These are phyloP conservation scores for Arion vulgaris DNA, from an alignment of 1,140 invertebrate genomes.

Conservation along the genomic window DNA sequence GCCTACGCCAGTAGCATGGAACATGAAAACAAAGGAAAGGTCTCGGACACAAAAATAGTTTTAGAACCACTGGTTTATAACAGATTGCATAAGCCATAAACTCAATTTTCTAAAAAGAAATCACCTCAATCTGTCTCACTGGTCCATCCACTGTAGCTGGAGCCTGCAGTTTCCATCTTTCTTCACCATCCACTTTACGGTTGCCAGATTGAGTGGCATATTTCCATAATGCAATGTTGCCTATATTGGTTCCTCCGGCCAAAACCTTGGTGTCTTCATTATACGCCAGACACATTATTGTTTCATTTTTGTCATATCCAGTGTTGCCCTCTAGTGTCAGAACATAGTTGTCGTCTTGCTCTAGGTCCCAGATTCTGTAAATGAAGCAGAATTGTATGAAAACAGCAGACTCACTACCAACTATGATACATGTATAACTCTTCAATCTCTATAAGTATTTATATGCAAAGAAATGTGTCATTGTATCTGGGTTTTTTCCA, in stretches of 20 bases:
- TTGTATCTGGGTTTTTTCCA: no score
- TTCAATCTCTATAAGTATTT: no score
- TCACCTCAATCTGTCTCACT: constrained; percentile 72
- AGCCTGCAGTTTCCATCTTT: constrained; percentile 75
- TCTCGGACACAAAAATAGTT: no score
- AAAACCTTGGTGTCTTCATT: constrained; percentile 77
- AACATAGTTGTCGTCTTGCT: constrained; percentile 92
- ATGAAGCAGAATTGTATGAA: no score
- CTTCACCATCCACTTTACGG: constrained; percentile 66
- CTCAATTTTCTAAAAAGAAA: neutral
- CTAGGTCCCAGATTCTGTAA: constrained; percentile 92
- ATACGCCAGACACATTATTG: constrained; percentile 83
- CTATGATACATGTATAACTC: no score
- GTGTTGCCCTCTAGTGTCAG: constrained; percentile 76
- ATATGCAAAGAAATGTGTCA: no score
- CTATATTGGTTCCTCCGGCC: constrained; percentile 92
- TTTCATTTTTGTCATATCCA: constrained; percentile 75
- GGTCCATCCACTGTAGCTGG: constrained; percentile 73
- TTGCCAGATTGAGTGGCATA: constrained; percentile 64
- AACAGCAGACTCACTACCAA: no score
- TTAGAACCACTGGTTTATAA: no score
- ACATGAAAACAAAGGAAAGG: no score
- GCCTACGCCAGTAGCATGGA: no score
- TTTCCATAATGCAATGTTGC: constrained; percentile 92
- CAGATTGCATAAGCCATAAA: no score